A percentile compares a stretch with the other conserved stretches of the same genome.
phyloP scores from a whole-genome alignment of 2,113 vertebrate species.

The Bostrychus sinensis region DNA sequence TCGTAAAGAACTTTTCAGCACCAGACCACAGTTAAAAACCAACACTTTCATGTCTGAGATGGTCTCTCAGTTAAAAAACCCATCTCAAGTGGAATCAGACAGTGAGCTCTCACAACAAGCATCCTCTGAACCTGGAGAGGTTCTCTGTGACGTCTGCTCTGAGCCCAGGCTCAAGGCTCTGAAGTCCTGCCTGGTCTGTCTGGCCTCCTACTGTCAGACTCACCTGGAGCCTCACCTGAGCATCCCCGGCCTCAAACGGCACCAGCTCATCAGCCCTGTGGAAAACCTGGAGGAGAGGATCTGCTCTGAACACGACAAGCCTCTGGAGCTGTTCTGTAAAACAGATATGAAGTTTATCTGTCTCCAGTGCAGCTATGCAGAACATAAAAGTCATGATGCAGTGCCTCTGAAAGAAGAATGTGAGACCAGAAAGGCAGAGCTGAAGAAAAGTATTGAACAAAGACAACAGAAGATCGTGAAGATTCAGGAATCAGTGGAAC shows the following conservation, averaged over 20 bases:
- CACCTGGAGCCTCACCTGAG: constrained; percentile 3
- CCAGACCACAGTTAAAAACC: constrained; percentile 1
- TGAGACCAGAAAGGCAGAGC: neutral
- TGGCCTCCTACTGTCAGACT: neutral
- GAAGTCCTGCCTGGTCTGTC: constrained; percentile 11
- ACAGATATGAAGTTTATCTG: neutral
- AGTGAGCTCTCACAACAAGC: neutral
- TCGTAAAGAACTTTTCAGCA: neutral
- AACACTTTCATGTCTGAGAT: constrained; percentile 1
- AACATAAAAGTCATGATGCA: neutral
- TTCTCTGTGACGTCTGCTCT: neutral
- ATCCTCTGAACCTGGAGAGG: neutral
- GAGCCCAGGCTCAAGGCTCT: neutral
- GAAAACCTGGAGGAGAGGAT: neutral
- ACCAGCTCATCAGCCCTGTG: neutral
- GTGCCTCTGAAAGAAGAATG: constrained; percentile 18
- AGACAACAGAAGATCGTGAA: constrained; percentile 35
- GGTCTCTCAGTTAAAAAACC: neutral
- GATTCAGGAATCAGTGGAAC: constrained; percentile 21
- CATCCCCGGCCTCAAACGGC: neutral
- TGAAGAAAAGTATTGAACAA: constrained; percentile 28
- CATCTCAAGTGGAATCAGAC: neutral
- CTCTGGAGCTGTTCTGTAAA: constrained; percentile 2
- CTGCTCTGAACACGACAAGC: neutral
- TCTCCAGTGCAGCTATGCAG: neutral